Evolutionary conservation across 1,140 invertebrate species (phyloP).

Genomic region (Chrysomallon squamiferum): DNA sequence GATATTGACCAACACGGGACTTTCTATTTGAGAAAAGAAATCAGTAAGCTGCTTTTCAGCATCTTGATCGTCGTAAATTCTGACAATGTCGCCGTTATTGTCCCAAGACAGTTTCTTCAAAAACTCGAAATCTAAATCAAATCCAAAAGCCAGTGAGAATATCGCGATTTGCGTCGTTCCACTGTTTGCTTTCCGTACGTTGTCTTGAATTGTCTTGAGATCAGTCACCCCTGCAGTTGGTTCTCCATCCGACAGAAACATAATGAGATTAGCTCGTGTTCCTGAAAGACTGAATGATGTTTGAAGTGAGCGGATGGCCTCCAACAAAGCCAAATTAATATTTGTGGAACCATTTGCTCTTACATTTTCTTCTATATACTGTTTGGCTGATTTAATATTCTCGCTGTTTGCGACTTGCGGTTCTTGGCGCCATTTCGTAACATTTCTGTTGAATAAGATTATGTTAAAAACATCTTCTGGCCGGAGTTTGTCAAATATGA

Average conservation of each 20-base stretch:
- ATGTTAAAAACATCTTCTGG: conserved; percentile 73
- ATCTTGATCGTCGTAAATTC: conserved; percentile 77
- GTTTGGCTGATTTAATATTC: conserved; percentile 16
- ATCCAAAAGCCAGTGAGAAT: conserved; percentile 75
- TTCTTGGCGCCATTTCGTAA: conserved; percentile 32
- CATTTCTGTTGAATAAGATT: conserved; percentile 69
- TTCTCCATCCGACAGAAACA: conserved; percentile 78
- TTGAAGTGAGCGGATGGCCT: conserved; percentile 66
- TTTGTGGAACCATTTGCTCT: conserved; percentile 62
- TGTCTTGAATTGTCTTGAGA: conserved; percentile 66
- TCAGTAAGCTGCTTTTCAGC: conserved; percentile 73
- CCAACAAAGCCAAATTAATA: conserved; percentile 70
- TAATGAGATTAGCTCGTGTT: conserved; percentile 67
- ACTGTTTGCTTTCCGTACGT: conserved; percentile 38
- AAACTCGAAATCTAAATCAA: conserved; percentile 72
- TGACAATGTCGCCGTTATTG: conserved; percentile 73
- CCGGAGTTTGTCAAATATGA: conserved; percentile 70
- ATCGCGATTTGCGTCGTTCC: conserved; percentile 63
- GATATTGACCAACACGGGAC: conserved; percentile 73
- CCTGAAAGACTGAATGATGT: neutral
- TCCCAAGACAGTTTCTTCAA: conserved; percentile 71
- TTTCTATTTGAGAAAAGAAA: conserved; percentile 76
- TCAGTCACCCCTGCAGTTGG: conserved; percentile 71
- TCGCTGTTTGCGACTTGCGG: conserved; percentile 2
- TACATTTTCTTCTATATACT: conserved; percentile 18